These are phyloP conservation scores for Taeniopygia guttata DNA, from an alignment of 2,797 vertebrate species.

Conservation along the genomic window DNA sequence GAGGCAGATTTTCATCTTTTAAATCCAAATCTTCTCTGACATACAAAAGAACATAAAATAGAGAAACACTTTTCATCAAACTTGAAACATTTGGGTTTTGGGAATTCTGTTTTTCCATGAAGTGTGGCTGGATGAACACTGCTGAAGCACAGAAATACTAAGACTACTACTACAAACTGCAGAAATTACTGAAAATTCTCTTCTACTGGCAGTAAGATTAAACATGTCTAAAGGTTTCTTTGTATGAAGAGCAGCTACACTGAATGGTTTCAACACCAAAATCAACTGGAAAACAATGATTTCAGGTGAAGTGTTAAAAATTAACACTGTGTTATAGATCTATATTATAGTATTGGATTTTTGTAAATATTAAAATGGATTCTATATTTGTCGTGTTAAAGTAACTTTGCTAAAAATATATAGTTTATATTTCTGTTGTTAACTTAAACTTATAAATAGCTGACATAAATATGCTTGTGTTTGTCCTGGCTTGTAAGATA, in stretches of 20 bases:
- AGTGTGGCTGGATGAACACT: neutral
- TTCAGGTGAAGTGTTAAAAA: neutral
- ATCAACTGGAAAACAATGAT: neutral
- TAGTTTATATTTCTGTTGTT: neutral
- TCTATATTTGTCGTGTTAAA: neutral
- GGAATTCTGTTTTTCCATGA: neutral
- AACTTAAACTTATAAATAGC: neutral
- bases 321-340: neutral
- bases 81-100: neutral
- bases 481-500: neutral
- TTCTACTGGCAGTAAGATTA: neutral
- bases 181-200: neutral
- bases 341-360: neutral
- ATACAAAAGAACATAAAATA: neutral
- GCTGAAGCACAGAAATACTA: neutral
- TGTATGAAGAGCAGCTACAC: neutral
- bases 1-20: neutral
- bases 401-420: fast-evolving
- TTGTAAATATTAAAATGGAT: neutral
- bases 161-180: neutral
- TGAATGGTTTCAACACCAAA: neutral
- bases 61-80: neutral
- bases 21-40: neutral
- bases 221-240: neutral
- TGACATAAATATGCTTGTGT: neutral